Conservation (phyloP, 2,888 invertebrate species). For the Tinea pellionella region DNA sequence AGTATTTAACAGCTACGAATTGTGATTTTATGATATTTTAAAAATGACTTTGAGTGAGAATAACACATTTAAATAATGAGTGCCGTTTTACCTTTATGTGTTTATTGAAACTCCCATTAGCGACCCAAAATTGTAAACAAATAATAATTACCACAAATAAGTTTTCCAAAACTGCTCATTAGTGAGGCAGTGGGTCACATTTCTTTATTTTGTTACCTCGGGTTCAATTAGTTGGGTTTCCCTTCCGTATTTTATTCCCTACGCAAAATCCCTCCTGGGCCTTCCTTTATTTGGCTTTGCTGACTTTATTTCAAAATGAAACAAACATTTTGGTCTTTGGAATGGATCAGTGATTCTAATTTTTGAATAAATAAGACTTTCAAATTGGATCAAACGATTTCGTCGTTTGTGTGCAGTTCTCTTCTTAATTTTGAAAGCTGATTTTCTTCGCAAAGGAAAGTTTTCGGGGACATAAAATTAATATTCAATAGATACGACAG, state of each 20-base stretch:
- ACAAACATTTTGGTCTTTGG: conserved; percentile 3
- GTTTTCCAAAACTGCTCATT: conserved; percentile 2
- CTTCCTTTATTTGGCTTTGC: conserved; percentile 3
- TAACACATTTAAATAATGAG: too few species aligned
- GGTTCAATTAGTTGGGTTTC: conserved; percentile 10
- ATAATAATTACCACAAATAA: neutral
- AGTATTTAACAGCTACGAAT: conserved; percentile 1
- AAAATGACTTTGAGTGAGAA: too few species aligned
- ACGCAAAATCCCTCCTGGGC: neutral
- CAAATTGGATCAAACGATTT: conserved; percentile 6
- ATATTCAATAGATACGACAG: conserved; percentile 25
- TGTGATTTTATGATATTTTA: neutral
- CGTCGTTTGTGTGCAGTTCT: neutral
- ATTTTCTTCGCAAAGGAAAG: conserved; percentile 12
- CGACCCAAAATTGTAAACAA: neutral
- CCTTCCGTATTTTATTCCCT: conserved; percentile 11
- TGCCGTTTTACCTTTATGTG: too few species aligned
- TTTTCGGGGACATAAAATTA: conserved; percentile 24
- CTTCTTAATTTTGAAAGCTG: neutral
- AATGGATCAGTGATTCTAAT: conserved; percentile 7
- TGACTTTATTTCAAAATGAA: neutral
- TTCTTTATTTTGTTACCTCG: conserved; percentile 13
- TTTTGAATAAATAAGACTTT: conserved; percentile 12
- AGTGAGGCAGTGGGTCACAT: conserved; percentile 6
- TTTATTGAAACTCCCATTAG: neutral